These are phyloP conservation scores for Ateles fusciceps DNA, from an alignment of 2,797 vertebrate genomes.

Conservation along the genomic window DNA sequence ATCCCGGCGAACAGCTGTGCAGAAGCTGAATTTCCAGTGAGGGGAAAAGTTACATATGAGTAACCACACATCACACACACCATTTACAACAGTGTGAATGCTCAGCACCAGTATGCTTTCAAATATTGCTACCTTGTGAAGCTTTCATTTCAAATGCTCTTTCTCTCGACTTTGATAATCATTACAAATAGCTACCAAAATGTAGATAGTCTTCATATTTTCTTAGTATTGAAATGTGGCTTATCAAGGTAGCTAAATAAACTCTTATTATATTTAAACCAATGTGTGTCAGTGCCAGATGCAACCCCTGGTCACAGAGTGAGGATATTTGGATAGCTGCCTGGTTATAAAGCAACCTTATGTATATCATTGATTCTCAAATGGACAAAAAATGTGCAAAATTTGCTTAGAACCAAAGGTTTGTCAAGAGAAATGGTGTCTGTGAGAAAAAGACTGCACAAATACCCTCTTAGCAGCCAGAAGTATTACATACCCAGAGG, in stretches of 20 bases:
- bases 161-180: conserved; percentile 32
- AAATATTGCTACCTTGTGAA: background rate
- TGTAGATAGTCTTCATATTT: conserved; percentile 36
- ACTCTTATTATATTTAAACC: conserved; percentile 54
- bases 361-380: conserved; percentile 57
- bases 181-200: conserved; percentile 21
- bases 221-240: conserved; percentile 33
- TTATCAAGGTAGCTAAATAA: conserved; percentile 66
- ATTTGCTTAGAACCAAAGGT: conserved; percentile 65
- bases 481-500: conserved; percentile 66
- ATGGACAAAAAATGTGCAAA: conserved; percentile 40
- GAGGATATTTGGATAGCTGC: conserved; percentile 59
- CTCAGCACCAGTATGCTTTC: background rate
- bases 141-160: background rate
- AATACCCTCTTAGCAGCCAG: conserved; percentile 65
- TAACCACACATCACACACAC: background rate
- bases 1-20: background rate
- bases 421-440: conserved; percentile 57
- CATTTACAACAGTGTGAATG: background rate
- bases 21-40: background rate
- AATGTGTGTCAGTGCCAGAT: conserved; percentile 43
- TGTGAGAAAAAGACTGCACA: conserved; percentile 53
- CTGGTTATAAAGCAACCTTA: conserved; percentile 54
- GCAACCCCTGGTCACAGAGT: background rate
- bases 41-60: background rate